Percentiles rank a stretch among this genome's conserved stretches.
Conservation (phyloP, 2,797 vertebrate genomes). For the Spizella passerina region DNA sequence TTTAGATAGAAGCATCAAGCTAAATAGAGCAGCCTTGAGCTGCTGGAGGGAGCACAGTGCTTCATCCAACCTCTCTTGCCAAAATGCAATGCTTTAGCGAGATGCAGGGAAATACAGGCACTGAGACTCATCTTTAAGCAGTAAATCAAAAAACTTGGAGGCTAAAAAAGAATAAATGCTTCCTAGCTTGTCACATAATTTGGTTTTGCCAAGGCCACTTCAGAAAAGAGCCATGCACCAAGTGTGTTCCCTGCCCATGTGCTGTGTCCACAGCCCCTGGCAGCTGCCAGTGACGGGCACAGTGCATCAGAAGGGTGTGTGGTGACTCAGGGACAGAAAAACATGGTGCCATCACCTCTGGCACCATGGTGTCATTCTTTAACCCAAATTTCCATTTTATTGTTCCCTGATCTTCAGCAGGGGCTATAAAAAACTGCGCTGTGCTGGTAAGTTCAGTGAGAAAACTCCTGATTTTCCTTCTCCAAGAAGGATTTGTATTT, state of each 20-base stretch:
- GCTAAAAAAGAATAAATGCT: background rate
- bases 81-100: background rate
- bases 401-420: background rate
- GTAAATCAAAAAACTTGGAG: background rate
- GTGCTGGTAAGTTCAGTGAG: background rate
- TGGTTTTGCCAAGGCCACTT: background rate
- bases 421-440: background rate
- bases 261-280: background rate
- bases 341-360: background rate
- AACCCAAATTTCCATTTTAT: background rate
- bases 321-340: background rate
- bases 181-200: background rate
- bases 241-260: background rate
- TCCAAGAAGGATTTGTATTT: background rate
- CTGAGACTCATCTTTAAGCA: background rate
- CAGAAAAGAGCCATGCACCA: background rate
- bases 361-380: background rate
- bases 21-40: background rate
- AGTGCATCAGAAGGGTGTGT: background rate
- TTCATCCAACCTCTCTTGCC: background rate
- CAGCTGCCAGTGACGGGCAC: background rate
- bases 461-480: background rate
- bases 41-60: background rate
- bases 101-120: background rate
- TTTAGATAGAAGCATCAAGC: background rate